Evolutionary conservation across 2,113 vertebrate species (phyloP).

Genomic region (Hystrix cristata): DNA sequence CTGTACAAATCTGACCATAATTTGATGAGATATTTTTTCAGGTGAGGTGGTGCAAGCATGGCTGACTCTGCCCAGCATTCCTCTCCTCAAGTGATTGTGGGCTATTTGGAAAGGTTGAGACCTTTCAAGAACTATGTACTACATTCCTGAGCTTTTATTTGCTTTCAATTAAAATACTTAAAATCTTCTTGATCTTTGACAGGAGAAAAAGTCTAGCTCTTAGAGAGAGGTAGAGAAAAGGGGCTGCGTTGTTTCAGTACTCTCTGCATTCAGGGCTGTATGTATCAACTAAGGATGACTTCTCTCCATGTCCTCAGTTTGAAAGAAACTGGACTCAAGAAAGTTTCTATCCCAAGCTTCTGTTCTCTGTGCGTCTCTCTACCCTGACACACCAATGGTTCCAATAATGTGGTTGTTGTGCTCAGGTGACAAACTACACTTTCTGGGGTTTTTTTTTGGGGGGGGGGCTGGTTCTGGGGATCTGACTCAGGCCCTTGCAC

Average conservation of each 20-base stretch:
- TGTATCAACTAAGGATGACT: neutral
- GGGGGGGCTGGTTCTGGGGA: no score
- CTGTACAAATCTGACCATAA: neutral
- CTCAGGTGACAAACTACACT: neutral
- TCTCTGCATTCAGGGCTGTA: neutral
- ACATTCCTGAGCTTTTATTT: neutral
- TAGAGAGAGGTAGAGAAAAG: neutral
- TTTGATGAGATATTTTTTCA: neutral
- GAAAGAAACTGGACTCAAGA: neutral
- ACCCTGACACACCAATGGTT: neutral
- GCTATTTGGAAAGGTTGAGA: neutral
- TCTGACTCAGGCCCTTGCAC: no score
- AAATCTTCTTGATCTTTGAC: neutral
- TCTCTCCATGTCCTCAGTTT: neutral
- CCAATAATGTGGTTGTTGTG: neutral
- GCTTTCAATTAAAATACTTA: constrained; percentile 43
- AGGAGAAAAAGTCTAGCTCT: neutral
- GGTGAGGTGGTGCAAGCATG: neutral
- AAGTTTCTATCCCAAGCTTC: neutral
- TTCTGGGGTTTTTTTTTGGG: neutral
- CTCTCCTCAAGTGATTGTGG: neutral
- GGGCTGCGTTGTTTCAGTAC: neutral
- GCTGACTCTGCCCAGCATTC: neutral
- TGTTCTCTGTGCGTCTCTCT: neutral
- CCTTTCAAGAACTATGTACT: neutral